These are phyloP conservation scores for Marronus borbonicus DNA, from an alignment of 2,888 invertebrate species.

Conservation along the genomic window DNA sequence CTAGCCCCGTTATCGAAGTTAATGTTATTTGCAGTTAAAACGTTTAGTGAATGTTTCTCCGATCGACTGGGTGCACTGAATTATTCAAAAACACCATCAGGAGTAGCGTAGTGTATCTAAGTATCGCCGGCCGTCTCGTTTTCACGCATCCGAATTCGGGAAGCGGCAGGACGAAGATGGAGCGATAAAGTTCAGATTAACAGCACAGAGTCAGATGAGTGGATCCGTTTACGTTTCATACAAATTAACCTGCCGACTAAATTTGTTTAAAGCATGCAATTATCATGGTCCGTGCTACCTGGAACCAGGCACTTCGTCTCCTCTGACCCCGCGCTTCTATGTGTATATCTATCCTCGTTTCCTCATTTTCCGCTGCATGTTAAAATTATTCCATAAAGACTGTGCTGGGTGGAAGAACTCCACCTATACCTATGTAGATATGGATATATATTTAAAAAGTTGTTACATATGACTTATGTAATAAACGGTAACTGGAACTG, in stretches of 20 bases:
- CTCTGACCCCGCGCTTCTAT: slow-evolving; percentile 9
- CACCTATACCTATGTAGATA: slow-evolving; percentile 41
- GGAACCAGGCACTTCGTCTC: slow-evolving; percentile 65
- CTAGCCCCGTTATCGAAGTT: slow-evolving; percentile 57
- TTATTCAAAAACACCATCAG: slow-evolving; percentile 56
- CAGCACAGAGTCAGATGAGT: slow-evolving; percentile 58
- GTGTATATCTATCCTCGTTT: slow-evolving; percentile 14
- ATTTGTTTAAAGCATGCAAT: slow-evolving; percentile 71
- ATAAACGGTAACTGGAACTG: slow-evolving; percentile 39
- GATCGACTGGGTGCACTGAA: slow-evolving; percentile 58
- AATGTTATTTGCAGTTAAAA: slow-evolving; percentile 59
- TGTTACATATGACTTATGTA: slow-evolving; percentile 65
- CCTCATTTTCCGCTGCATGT: slow-evolving; percentile 46
- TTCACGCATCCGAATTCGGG: slow-evolving; percentile 35
- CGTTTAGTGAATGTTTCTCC: slow-evolving; percentile 57
- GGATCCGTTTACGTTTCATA: slow-evolving; percentile 68
- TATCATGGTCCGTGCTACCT: slow-evolving; percentile 68
- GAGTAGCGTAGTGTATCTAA: slow-evolving; percentile 45
- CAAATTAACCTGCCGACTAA: slow-evolving; percentile 70
- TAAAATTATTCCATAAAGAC: slow-evolving; percentile 48
- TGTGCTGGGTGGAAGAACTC: slow-evolving; percentile 16
- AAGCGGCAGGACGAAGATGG: slow-evolving; percentile 47
- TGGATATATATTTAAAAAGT: slow-evolving; percentile 61
- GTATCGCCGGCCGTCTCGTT: slow-evolving; percentile 39
- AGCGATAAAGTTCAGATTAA: slow-evolving; percentile 55